These are phyloP conservation scores for Macroramphosus scolopax DNA, from an alignment of 2,797 vertebrate species.

Conservation along the genomic window DNA sequence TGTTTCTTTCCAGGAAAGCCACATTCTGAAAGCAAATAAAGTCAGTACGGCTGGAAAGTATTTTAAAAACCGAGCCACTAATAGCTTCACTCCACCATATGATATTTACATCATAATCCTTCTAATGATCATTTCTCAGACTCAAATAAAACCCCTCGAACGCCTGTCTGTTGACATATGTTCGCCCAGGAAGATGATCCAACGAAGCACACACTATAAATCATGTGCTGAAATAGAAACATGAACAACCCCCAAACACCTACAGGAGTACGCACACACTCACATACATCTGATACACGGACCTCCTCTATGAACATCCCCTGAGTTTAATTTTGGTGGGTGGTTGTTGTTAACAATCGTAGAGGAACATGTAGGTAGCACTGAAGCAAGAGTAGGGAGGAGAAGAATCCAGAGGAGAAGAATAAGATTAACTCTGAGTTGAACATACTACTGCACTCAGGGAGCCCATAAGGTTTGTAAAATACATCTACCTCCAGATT, in stretches of 20 bases:
- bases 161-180: conserved; percentile 1
- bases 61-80: no score
- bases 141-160: not conserved
- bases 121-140: not conserved
- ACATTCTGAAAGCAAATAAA: no score
- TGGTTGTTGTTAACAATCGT: conserved; percentile 37
- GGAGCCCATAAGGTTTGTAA: no score
- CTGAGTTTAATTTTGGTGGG: conserved; percentile 55
- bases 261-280: conserved; percentile 18
- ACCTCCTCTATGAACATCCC: conserved; percentile 45
- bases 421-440: conserved; percentile 10
- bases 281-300: conserved; percentile 26
- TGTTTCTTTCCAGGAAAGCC: no score
- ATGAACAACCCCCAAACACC: conserved; percentile 38
- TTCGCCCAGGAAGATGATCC: conserved; percentile 15
- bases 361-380: conserved; percentile 50
- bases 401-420: conserved; percentile 7
- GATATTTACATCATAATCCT: conserved; percentile 1
- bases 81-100: not conserved
- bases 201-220: conserved; percentile 34
- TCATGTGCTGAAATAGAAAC: conserved; percentile 51
- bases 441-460: no score
- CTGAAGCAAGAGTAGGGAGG: conserved; percentile 12
- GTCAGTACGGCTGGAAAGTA: no score
- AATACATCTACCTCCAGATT: no score